Percentiles rank a stretch among this genome's conserved stretches.
phyloP scores from a whole-genome alignment of 2,888 invertebrate genomes.

The Cheilosia grossa region DNA sequence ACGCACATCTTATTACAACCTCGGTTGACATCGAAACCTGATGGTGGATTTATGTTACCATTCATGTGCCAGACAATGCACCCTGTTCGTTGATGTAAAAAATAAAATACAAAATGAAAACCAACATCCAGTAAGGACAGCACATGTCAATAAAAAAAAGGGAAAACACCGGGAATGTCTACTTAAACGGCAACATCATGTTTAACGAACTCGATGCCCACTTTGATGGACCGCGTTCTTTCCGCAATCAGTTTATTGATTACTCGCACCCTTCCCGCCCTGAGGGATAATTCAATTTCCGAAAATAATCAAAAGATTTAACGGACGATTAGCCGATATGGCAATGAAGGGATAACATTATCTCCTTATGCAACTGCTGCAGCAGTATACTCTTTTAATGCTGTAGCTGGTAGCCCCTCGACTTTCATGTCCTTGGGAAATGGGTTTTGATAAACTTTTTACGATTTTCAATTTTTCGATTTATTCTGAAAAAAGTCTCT shows the following conservation, averaged over 20 bases:
- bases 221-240: constrained; percentile 49
- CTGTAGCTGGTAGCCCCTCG: constrained; percentile 11
- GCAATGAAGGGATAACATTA: constrained; percentile 27
- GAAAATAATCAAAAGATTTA: constrained; percentile 71
- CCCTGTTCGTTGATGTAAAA: constrained; percentile 23
- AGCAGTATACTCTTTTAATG: constrained; percentile 35
- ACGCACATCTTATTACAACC: constrained; percentile 33
- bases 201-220: constrained; percentile 40
- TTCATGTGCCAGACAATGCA: constrained; percentile 53
- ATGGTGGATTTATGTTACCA: constrained; percentile 22
- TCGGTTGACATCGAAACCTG: constrained; percentile 48
- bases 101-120: neutral
- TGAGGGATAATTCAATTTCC: constrained; percentile 46
- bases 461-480: constrained; percentile 62
- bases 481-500: constrained; percentile 19
- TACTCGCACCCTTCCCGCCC: neutral
- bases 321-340: constrained; percentile 67
- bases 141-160: constrained; percentile 7
- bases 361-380: constrained; percentile 63
- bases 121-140: neutral
- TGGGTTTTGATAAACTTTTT: constrained; percentile 55
- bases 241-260: constrained; percentile 58
- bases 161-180: constrained; percentile 21
- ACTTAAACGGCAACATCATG: constrained; percentile 54
- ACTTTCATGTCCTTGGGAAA: constrained; percentile 39